phyloP scores from a whole-genome alignment of 2,888 invertebrate species.

The Heliconius charithonia region DNA sequence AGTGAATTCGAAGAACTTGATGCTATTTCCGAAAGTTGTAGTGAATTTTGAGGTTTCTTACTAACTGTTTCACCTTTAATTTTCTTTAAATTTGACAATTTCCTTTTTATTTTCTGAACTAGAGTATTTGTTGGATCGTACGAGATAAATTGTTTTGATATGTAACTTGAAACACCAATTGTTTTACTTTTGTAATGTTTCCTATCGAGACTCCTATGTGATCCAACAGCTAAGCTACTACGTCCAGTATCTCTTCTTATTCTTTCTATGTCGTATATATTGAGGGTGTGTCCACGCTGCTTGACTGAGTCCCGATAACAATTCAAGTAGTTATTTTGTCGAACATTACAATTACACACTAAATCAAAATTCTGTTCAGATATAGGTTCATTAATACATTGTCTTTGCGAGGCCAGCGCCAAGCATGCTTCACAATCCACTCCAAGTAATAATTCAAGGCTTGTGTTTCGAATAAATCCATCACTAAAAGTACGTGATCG shows the following conservation, averaged over 20 bases:
- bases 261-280: conserved; percentile 77
- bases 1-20: conserved; percentile 76
- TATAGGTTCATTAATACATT: conserved; percentile 72
- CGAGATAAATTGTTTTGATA: conserved; percentile 79
- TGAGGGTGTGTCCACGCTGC: conserved; percentile 74
- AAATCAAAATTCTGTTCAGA: conserved; percentile 75
- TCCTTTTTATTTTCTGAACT: conserved; percentile 80
- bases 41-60: conserved; percentile 78
- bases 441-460: conserved; percentile 79
- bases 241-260: conserved; percentile 74
- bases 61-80: conserved; percentile 76
- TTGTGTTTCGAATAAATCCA: conserved; percentile 79
- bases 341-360: conserved; percentile 78
- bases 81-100: conserved; percentile 79
- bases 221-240: conserved; percentile 65
- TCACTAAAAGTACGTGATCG: conserved; percentile 81
- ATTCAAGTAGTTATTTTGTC: conserved; percentile 76
- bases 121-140: conserved; percentile 79
- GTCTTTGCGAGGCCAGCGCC: conserved; percentile 73
- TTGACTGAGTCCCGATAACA: conserved; percentile 67
- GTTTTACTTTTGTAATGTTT: conserved; percentile 78
- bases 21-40: conserved; percentile 79
- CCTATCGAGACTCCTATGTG: conserved; percentile 79
- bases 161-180: conserved; percentile 77
- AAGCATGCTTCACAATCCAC: conserved; percentile 81